Evolutionary conservation across 2,888 invertebrate genomes (phyloP), one percentile per base, ranked within the genome.

Genomic region (Leucozona laternaria): DNA sequence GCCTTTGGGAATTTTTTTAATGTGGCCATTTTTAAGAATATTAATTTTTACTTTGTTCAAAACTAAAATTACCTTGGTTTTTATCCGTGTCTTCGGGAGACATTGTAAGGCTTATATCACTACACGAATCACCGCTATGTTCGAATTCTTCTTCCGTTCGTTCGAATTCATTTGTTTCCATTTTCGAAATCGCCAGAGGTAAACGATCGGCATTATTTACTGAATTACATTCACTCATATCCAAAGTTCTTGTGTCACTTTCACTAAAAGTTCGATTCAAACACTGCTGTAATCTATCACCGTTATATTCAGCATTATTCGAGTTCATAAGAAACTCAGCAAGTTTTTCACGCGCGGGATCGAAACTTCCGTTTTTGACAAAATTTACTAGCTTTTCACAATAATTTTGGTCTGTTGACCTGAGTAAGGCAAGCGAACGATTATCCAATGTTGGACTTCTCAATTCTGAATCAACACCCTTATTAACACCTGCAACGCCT

Each of bases 91-190:
- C 92, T 70, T 90, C 89, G 13, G 92, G 92, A 6, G 93, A 93
- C 91, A 93, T 91, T 62, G 93, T 92, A 45, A 93, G 88, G 62
- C 93, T 92, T 48, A 93, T 92, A 86, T 93, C 92, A 79, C 93
- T 93, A 83, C 92, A 91, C 2, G 92, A 92, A 79, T 92, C 92
- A 0, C 90, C 92, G 78, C 92, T 92, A 73, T 92, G 91, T 58
- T 92, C 92, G 82, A 90, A 91, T 73, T 92, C 92, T 83, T 91
- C 92, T 78, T 91, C 92, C 89, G 73, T 57, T 31, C 79, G 68
- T 15, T 88, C 81, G 31, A 72, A 82, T 4, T 86, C 86, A 40
- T 57, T 76, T 13, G 79, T 62, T 50, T 87, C 83, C 83, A 84
- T 77, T 79, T 87, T 84, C 48, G 83, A 79, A 58, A 80, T 68